These are phyloP conservation scores for Cairina moschata DNA, from an alignment of 2,113 vertebrate species.

Conservation along the genomic window DNA sequence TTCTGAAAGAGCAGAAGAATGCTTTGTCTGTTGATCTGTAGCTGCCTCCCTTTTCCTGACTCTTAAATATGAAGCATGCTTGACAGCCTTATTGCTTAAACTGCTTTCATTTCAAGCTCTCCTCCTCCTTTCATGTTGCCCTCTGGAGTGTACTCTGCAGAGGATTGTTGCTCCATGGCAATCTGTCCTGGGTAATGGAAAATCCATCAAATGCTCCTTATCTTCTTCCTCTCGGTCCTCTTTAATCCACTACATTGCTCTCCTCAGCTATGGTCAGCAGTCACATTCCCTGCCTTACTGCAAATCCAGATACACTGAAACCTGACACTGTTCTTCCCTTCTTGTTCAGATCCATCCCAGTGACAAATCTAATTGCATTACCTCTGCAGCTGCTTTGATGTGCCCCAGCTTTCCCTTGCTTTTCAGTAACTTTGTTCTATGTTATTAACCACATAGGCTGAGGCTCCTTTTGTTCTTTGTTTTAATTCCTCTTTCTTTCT, in stretches of 20 bases:
- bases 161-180: background rate
- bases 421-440: constrained; percentile 15
- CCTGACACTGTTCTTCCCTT: constrained; percentile 7
- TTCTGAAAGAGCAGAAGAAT: background rate
- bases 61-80: background rate
- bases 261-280: background rate
- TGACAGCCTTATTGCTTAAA: constrained; percentile 3
- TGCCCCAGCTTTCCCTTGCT: background rate
- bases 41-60: background rate
- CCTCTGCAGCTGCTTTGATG: background rate
- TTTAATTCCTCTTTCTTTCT: no score
- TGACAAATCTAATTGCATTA: constrained; percentile 34
- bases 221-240: background rate
- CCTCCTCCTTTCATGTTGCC: background rate
- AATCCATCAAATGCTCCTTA: background rate
- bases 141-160: background rate
- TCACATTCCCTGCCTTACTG: background rate
- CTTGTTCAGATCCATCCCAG: constrained; percentile 2
- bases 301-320: constrained; percentile 1
- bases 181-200: background rate
- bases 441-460: background rate
- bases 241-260: background rate
- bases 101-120: background rate
- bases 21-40: background rate
- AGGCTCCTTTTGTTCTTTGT: background rate